Percentiles rank a stretch among this genome's conserved stretches.
phyloP scores from a whole-genome alignment of 1,140 invertebrate genomes.

The Platorchestia sp. region DNA sequence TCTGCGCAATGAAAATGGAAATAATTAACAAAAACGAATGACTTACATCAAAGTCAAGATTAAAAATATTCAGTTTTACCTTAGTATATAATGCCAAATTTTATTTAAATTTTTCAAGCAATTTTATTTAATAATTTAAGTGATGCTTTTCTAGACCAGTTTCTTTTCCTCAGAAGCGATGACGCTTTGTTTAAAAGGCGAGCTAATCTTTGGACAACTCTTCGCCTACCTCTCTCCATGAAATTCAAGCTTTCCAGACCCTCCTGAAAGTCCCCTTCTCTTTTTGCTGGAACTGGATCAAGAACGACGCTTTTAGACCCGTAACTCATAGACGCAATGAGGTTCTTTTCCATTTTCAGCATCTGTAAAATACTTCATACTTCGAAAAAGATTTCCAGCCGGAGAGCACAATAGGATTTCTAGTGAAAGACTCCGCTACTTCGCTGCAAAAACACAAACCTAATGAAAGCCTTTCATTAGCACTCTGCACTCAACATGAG shows the following conservation, averaged over 20 bases:
- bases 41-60: background rate
- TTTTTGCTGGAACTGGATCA: background rate
- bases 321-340: slow-evolving; percentile 9
- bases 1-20: too few relatives aligned
- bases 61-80: background rate
- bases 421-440: background rate
- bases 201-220: slow-evolving; percentile 21
- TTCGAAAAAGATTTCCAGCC: background rate
- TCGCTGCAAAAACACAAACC: background rate
- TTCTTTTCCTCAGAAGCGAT: background rate
- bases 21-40: background rate
- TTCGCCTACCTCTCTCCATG: background rate
- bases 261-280: background rate
- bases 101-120: too few relatives aligned
- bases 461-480: slow-evolving; percentile 1
- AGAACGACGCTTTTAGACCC: slow-evolving; percentile 24
- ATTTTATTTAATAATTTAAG: background rate
- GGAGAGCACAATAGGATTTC: background rate
- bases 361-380: background rate
- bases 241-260: background rate
- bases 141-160: background rate
- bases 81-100: background rate
- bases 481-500: background rate
- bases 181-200: background rate
- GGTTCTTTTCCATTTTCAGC: background rate